phyloP scores from a whole-genome alignment of 2,888 invertebrate genomes.

The Synanthedon andrenaeformis region DNA sequence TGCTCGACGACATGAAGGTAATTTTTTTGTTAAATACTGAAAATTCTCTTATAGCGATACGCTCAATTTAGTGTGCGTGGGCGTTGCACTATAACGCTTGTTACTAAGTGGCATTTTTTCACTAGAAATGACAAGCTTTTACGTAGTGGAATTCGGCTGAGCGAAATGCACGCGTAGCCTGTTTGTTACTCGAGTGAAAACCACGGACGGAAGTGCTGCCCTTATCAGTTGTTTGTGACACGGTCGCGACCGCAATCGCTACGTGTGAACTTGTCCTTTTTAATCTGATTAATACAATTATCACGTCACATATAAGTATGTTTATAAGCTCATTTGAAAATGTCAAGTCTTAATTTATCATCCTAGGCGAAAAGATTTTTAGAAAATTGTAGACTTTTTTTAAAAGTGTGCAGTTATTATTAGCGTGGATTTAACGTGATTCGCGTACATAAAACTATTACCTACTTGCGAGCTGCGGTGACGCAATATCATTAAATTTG shows the following conservation, averaged over 20 bases:
- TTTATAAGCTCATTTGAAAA: too few relatives aligned
- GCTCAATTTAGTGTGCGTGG: constrained; percentile 36
- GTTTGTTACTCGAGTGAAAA: constrained; percentile 29
- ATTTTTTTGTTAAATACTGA: constrained; percentile 36
- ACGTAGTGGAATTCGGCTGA: constrained; percentile 23
- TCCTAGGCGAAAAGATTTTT: too few relatives aligned
- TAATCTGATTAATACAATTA: constrained; percentile 2
- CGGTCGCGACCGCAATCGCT: constrained; percentile 25
- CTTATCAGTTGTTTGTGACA: constrained; percentile 56
- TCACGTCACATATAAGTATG: too few relatives aligned
- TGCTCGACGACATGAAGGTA: constrained; percentile 67
- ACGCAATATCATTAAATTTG: constrained; percentile 20
- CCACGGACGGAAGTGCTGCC: constrained; percentile 46
- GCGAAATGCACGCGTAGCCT: constrained; percentile 10
- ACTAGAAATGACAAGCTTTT: constrained; percentile 31
- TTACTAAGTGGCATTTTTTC: constrained; percentile 21
- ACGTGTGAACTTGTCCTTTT: constrained; percentile 42
- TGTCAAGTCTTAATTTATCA: too few relatives aligned
- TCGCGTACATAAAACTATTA: background rate
- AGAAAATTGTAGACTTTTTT: too few relatives aligned
- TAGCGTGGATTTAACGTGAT: background rate
- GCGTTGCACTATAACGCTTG: constrained; percentile 13
- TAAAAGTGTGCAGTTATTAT: too few relatives aligned
- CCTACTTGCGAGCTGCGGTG: constrained; percentile 7
- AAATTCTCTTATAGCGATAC: constrained; percentile 33